Evolutionary conservation across 2,113 vertebrate species (phyloP), one percentile per base, ranked within the genome.

Genomic region (Globicephala melas): DNA sequence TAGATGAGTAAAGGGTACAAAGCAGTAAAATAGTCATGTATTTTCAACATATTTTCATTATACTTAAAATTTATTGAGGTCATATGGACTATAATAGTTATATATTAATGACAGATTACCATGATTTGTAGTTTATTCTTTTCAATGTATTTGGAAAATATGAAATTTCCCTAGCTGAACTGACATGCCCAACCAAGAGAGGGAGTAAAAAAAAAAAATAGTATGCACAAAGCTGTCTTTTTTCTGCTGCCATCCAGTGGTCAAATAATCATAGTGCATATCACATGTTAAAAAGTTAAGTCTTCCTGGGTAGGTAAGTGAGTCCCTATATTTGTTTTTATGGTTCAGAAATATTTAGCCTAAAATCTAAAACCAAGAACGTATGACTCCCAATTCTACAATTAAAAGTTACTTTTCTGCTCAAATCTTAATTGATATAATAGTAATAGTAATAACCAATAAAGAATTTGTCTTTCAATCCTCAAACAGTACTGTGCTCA

Each of bases 201-300:
- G 4, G 28, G 4, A 77, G 38, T 70, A 8, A 47, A 47, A 33
- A 25, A 25, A 82, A 95, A 60, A 11, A 84, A 83, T 20, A 80
- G 7, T 7, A 92, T 25, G 10, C 5, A 36, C 13, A 74, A 83
- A 97, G 31, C 21, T 70, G 36, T 82, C 85, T 84, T 88, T 90
- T 97, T 70, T 73, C 36, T 97, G 92, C 63, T 95, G 70, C 79
- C 76, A 94, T 47, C 76, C 33, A 84, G 80, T 83, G 76, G 84
- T 83, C 83, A 92, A 92, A 80, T 71, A 83, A 94, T 74, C 53
- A 44, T 6, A 85, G 11, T 82, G 26, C 33, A 65, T 50, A 58
- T 44, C 70, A 83, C 63, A 26, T 23, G 53, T 63, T n/a, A 47
- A 79, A 87, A 94, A 41, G 50, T 50, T 31, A 58, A 93, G 28